These are phyloP conservation scores for Gavialis gangeticus DNA, from an alignment of 2,113 vertebrate species.

Conservation along the genomic window DNA sequence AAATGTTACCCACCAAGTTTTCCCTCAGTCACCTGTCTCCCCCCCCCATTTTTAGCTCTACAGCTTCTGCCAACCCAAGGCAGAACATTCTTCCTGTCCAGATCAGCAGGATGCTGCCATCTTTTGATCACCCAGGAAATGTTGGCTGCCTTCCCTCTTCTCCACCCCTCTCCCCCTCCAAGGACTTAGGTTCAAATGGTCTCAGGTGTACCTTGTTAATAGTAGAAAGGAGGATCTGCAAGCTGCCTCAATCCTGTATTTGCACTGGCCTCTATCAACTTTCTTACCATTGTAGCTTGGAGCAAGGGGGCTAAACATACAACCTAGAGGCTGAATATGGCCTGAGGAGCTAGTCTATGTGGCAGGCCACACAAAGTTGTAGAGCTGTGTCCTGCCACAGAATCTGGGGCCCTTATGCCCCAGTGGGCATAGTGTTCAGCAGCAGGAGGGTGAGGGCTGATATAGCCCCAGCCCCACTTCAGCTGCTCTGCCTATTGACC, in stretches of 20 bases:
- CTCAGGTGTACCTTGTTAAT: neutral
- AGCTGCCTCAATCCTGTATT: no score
- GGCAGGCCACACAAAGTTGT: no score
- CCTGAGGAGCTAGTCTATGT: no score
- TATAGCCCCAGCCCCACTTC: no score
- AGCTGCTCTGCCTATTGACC: no score
- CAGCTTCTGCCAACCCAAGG: neutral
- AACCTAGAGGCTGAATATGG: no score
- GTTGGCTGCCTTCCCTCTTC: neutral
- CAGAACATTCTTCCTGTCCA: neutral
- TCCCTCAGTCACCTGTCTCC: neutral
- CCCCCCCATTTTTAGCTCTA: neutral
- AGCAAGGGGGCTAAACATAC: neutral
- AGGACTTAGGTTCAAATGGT: neutral
- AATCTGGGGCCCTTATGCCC: no score
- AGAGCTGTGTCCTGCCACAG: no score
- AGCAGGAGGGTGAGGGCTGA: no score
- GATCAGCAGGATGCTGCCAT: neutral
- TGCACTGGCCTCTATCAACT: neutral
- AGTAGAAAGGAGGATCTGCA: no score
- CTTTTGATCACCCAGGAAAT: no score
- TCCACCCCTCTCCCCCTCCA: neutral
- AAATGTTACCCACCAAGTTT: neutral
- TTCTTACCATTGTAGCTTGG: neutral
- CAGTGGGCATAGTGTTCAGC: no score